These are phyloP conservation scores for Scelioninae gen. 2 DNA, from an alignment of 2,888 invertebrate genomes.

Conservation along the genomic window DNA sequence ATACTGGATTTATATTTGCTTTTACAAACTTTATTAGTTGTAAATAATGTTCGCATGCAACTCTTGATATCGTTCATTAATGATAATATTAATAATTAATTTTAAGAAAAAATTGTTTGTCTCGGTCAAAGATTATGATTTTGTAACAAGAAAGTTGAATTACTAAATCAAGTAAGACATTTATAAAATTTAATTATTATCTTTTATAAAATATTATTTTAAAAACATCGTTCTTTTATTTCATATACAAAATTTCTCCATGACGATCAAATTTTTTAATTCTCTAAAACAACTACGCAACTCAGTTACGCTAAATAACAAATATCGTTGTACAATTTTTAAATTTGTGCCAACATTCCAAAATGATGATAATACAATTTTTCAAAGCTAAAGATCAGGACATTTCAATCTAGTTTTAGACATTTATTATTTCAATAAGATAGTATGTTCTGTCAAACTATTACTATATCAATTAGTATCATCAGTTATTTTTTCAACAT, in stretches of 20 bases:
- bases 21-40: too few relatives aligned
- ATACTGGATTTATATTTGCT: too few relatives aligned
- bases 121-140: constrained; percentile 9
- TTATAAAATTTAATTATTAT: not conserved
- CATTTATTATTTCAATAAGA: constrained; percentile 41
- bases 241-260: too few relatives aligned
- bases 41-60: not conserved
- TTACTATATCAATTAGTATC: constrained; percentile 15
- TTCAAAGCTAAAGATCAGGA: constrained; percentile 29
- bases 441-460: constrained; percentile 18
- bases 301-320: not conserved
- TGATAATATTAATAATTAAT: too few relatives aligned
- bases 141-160: constrained; percentile 19
- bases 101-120: constrained; percentile 15
- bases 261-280: too few relatives aligned
- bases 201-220: too few relatives aligned
- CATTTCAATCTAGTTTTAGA: constrained; percentile 34
- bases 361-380: constrained; percentile 20
- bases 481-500: not conserved
- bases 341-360: not conserved
- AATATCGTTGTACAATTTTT: not conserved
- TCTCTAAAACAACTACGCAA: not conserved
- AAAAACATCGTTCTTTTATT: not conserved
- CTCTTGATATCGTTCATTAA: constrained; percentile 5
- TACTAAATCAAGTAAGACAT: constrained; percentile 12